A percentile compares a stretch with the other conserved stretches of the same genome.
Evolutionary conservation across 2,113 vertebrate species (phyloP).

Genomic region (Festucalex cinctus): DNA sequence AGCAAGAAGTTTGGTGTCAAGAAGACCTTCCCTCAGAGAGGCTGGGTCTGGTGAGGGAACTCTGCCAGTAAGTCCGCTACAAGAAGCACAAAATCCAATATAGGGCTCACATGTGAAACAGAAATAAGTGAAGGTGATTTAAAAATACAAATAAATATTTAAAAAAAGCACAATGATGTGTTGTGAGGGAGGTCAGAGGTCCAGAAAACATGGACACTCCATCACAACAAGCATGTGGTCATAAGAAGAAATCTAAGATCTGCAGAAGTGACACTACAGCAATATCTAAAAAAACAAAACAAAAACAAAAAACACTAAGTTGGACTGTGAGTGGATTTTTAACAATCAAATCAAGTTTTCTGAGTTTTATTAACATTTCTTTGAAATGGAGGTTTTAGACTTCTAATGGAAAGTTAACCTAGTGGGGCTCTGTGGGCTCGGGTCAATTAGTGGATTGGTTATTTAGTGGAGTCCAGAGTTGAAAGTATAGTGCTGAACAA

Average conservation of each 20-base stretch:
- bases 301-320: too few relatives aligned
- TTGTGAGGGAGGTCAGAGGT: constrained; percentile 11
- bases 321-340: background rate
- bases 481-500: too few relatives aligned
- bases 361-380: background rate
- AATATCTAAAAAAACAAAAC: too few relatives aligned
- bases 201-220: background rate
- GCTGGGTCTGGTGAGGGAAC: too few relatives aligned
- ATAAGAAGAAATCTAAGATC: background rate
- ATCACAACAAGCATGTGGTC: background rate
- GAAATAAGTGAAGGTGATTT: background rate
- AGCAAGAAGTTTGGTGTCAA: constrained; percentile 4
- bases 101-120: background rate
- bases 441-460: too few relatives aligned
- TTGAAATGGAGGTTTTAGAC: background rate
- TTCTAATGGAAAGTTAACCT: too few relatives aligned
- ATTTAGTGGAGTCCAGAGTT: too few relatives aligned
- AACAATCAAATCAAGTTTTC: background rate
- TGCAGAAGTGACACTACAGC: background rate
- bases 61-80: background rate
- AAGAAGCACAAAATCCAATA: background rate
- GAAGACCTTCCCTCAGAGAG: background rate
- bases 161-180: too few relatives aligned
- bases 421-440: too few relatives aligned
- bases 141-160: background rate